Percentiles rank a stretch among this genome's conserved stretches.
These are phyloP conservation scores for Aphidoletes aphidimyza DNA, from an alignment of 2,888 invertebrate genomes.

Conservation along the genomic window DNA sequence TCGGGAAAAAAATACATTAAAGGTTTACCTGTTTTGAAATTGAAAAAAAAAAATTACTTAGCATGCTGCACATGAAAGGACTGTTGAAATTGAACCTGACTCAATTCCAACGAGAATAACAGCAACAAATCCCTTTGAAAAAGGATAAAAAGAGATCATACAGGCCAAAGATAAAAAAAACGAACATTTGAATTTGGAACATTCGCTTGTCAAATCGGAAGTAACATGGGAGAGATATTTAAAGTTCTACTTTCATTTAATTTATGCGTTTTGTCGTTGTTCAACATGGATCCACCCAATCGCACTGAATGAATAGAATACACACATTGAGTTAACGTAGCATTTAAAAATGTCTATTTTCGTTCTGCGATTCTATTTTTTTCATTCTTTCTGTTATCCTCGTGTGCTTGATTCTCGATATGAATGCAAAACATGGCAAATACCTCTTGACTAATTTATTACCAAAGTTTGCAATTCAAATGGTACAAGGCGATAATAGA, in stretches of 20 bases:
- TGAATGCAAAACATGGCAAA: slow-evolving; percentile 7
- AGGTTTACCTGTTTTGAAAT: background rate
- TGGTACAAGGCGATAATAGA: slow-evolving; percentile 50
- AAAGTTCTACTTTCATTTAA: slow-evolving; percentile 1
- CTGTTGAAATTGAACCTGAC: background rate
- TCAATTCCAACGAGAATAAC: too few relatives aligned
- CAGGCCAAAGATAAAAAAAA: slow-evolving; percentile 21
- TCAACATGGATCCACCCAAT: background rate
- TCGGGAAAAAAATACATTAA: background rate
- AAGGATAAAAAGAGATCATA: background rate
- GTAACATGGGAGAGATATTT: background rate
- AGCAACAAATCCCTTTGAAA: slow-evolving; percentile 2
- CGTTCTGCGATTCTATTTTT: background rate
- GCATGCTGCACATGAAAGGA: background rate
- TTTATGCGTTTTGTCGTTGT: slow-evolving; percentile 39
- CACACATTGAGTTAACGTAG: too few relatives aligned
- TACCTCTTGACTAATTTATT: slow-evolving; percentile 46
- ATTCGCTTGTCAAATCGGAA: background rate
- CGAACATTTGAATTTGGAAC: background rate
- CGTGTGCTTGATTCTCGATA: background rate
- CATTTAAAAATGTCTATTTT: background rate
- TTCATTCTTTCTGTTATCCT: background rate
- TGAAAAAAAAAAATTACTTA: background rate
- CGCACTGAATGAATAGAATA: background rate
- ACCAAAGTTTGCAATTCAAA: slow-evolving; percentile 49